Base-by-base conservation (phyloP, 2,113 vertebrate genomes). In the Procapra przewalskii region DNA sequence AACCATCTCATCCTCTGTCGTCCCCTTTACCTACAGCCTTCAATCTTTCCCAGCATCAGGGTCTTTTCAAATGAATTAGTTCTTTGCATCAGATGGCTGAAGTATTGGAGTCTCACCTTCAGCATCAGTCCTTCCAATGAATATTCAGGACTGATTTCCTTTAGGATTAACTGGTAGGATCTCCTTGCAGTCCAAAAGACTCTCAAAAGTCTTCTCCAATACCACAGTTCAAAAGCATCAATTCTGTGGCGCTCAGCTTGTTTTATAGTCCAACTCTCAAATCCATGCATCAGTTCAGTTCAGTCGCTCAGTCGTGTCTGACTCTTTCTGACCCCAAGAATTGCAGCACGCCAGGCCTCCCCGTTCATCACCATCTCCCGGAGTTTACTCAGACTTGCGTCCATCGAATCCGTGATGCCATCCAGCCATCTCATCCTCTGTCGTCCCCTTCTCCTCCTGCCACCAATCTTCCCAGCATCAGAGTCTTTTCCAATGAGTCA, bases 181-280 rank as follows among this genome's bases (percentile, higher is more conserved):
- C 19, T 71, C 19, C 19, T 23, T 71, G n/a, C 19, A 71, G 19
- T 71, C 5, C 10, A 40, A 23, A 1, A 1, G 67, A 71, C n/a
- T 40, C n/a, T 71, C n/a, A 71, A 40, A 10, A 40, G 2, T 71
- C 67, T 23, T 12, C n/a, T 40, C n/a, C 9, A 71, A 71, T 19
- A 23, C 67, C 67, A 71, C 67, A 36, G 19, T 40, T 71, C n/a
- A 71, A 71, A 71, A 40, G 5, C 67, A 40, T 36, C 67, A 40
- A 23, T 71, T 71, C 67, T 71, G 2, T 6, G 19, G 10, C 0
- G 0, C 19, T 71, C 19, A 40, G n/a, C 64, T 36, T 71, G 36
- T 9, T 21, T 67, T 36, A 67, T 67, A 67, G 8, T 36, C 64
- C n/a, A 71, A 36, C 17, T 71, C 64, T 71, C 17, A 71, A 21